Base-by-base conservation (phyloP, 2,113 vertebrate genomes). In the Puntigrus tetrazona region DNA sequence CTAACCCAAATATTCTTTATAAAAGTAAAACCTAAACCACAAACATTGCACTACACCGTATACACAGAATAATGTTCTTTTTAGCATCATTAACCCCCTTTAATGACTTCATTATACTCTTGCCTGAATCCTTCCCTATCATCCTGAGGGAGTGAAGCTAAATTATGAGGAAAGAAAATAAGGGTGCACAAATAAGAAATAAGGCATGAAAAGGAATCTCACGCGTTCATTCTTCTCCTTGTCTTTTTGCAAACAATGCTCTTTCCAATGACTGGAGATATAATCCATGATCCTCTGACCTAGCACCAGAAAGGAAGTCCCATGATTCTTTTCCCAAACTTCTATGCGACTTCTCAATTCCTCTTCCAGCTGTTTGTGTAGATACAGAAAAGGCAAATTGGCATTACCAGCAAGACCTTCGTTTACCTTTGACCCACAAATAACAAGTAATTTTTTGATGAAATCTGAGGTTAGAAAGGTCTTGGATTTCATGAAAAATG, bases 211-310 rank as follows among this genome's bases (percentile, higher is more conserved):
- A 74, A 14, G 5, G 41, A 43, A 52, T 89, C 89, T 88, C 27
- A 92, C 92, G 27, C 91, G 85, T 22, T 92, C 91, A 69, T 87
- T 91, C 69, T 93, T 93, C 78, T 92, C 92, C 7, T 90, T 91
- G 31, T 88, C 92, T 84, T 92, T 91, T 78, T 88, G 91, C 20
- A 81, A 78, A 29, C 86, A 89, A 83, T 91, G 81, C 45, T 86
- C 89, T 72, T 93, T 92, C 90, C 91, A 93, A 74, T 90, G 92
- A 73, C 38, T 86, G 31, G 87, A 78, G 18, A 93, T 90, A 63
- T 89, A 92, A 57, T 90, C 90, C 90, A 91, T 91, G 83, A 93
- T 87, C 57, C 67, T 88, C 36, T 81, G 87, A 8, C 92, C 92
- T 57, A 82, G 82, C 34, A 93, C 88, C 22, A 91, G 87, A 84